Evolutionary conservation across 2,797 vertebrate genomes (phyloP), one percentile per base, ranked within the genome.

Genomic region (Cyprinella venusta): DNA sequence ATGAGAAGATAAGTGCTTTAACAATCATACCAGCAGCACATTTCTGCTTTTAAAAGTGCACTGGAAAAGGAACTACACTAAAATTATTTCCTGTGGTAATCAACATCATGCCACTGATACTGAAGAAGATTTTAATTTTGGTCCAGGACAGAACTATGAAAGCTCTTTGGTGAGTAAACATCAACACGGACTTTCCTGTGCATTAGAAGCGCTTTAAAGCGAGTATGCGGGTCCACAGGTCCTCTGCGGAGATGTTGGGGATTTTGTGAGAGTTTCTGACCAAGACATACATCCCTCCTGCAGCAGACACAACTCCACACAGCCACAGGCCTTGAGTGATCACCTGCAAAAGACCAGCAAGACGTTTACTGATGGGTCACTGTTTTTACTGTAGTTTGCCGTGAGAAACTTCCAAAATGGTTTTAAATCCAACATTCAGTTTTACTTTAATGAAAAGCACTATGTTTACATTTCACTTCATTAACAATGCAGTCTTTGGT

Each of bases 311-410:
- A 2, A 87, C 85, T 7, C 94, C 96, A 78, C 91, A 86, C 19
- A 96, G 2, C 76, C 94, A 85, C 67, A 98, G 90, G 30, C 95
- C 92, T 36, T 74, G 86, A 85, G 94, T 94, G 89, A 98, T 95
- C 67, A 97, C 90, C 97, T 98, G 94, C 21, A 69, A 48, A 87
- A 86, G 59, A 84, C 24, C 59, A 86, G 7, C 6, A 77, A 38
- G 6, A 63, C 3, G 2, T 10, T 13, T 2, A 85, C 48, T 82
- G 6, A 54, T 45, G 30, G 8, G 56, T 84, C 40, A 63, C 3
- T 13, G 8, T 15, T 45, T 21, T 9, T 42, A 21, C 21, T 48
- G 38, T 24, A 13, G 12, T 36, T 15, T 48, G 1, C 16, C 1
- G 12, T 50, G 12, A 78, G 5, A 36, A 75, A n/a, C 9, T 1